Base-by-base conservation (phyloP, 2,113 vertebrate genomes). In the Nothobranchius kuhntae region DNA sequence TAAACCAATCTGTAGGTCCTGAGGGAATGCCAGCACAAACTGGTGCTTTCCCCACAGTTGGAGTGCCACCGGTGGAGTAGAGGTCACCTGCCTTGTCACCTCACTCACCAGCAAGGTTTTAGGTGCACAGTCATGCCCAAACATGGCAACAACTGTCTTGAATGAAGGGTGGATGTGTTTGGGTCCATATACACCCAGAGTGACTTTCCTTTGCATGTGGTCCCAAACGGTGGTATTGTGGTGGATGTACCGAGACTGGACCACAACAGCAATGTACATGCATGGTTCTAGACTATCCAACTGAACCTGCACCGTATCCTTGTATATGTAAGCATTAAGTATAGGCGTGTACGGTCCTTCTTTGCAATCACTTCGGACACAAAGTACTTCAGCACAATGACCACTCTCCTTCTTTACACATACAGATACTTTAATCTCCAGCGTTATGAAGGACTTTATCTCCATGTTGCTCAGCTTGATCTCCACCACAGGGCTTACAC, bases 31-130 rank as follows among this genome's bases (percentile, higher is more conserved):
- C 58, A 99, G 66, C 11, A 92, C 1, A 56, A 98, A 99, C 77
- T 96, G 96, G 81, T 99, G 97, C 77, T 95, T 98, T 0, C 98
- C 98, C 98, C 98, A 99, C 7, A 99, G 92, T 83, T 98, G 97
- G 2, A 99, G 92, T 0, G 95, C 94, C 0, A 96, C 95, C 0
- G 96, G 94, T 0, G 95, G 95, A 0, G 90, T 66, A 3, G 91
- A 63, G 15, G 92, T 89, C 2, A 87, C 89, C 71, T 95, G 95
- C 2, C 93, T 91, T 0, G 92, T 93, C 17, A 94, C 94, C 77
- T 98, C 96, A 0, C 83, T 95, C 24, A 98, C 95, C 68, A 98
- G 61, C 21, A 99, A 89, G 0, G 93, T 96, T 83, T 97, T 97
- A 3, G 98, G 98, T 0, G 96, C 93, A 0, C 96, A 98, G n/a